Base-by-base conservation (phyloP, 1,140 invertebrate genomes). In the Zaprionus lachaisei region DNA sequence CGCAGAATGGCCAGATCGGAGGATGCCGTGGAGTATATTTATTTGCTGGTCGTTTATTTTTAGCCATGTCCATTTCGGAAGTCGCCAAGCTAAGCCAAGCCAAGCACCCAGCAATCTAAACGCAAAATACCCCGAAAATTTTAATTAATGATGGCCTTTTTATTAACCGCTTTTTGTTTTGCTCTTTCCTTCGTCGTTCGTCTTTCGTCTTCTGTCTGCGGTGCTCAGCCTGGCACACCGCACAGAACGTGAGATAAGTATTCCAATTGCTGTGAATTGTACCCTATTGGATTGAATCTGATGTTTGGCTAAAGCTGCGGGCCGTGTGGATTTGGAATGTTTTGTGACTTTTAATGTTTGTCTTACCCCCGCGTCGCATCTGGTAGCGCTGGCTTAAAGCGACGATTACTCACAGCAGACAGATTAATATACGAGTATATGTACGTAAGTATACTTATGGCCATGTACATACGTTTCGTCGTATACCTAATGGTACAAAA, bases 61-160 rank as follows among this genome's bases (percentile, higher is more conserved):
- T 85, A 86, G 72, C 70, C 69, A 72, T 77, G 79, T 86, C 64
- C 72, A 86, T 79, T 82, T 85, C 83, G 82, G 82, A 85, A 85
- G 82, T 86, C 76, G 67, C 74, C 44, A 47, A 47, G 41, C 41
- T 17, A 4, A n/a, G 38, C 38, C 38, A 74, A 38, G 37, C 26
- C 58, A 67, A 72, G 62, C 31, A 34, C 58, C 47, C 38, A 58
- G 38, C 22, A 26, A 26, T 28, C 54, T 63, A 55, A 73, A 70
- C 31, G 41, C 68, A 71, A 71, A 75, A 74, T 75, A 54, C 47
- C 55, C 49, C 77, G 64, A 63, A 69, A 77, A 64, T 74, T 47
- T 80, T 84, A 84, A 89, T 89, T 89, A 89, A 89, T 89, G 85
- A 87, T 87, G 66, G 70, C 81, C 58, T 58, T 72, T 69, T 68